Conservation (phyloP, 1,140 invertebrate species). For the Calephelis nemesis region DNA sequence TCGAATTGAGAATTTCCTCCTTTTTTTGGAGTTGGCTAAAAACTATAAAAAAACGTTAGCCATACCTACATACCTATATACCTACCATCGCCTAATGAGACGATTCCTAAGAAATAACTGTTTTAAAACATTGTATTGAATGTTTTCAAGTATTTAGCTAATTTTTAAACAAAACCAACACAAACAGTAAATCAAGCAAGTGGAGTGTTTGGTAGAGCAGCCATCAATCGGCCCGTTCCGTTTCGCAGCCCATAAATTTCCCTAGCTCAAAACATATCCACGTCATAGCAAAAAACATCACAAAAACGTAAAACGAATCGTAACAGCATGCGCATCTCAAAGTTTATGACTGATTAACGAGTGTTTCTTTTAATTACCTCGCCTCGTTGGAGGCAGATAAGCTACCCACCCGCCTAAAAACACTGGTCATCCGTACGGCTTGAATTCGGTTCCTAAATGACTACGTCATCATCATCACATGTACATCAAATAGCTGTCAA, state of each 20-base stretch:
- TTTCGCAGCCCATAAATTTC: conserved; percentile 42
- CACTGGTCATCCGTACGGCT: too few relatives aligned
- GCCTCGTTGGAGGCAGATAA: too few relatives aligned
- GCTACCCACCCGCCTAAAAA: too few relatives aligned
- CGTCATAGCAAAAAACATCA: conserved; percentile 31
- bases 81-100: too few relatives aligned
- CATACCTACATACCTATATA: too few relatives aligned
- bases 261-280: conserved; percentile 36
- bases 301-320: conserved; percentile 31
- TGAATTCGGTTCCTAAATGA: too few relatives aligned
- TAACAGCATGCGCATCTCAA: conserved; percentile 25
- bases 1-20: too few relatives aligned
- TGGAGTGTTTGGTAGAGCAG: conserved; percentile 24
- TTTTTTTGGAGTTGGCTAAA: too few relatives aligned
- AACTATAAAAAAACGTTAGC: too few relatives aligned
- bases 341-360: conserved; percentile 1
- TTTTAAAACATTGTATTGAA: not conserved
- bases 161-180: not conserved
- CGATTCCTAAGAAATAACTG: not conserved
- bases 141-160: conserved; percentile 9
- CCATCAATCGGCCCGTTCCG: conserved; percentile 27
- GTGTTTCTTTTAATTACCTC: too few relatives aligned
- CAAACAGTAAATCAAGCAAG: conserved; percentile 17
- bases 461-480: too few relatives aligned
- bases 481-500: too few relatives aligned